These are phyloP conservation scores for Gonatopus flavifemur DNA, from an alignment of 1,140 invertebrate species.

Conservation along the genomic window DNA sequence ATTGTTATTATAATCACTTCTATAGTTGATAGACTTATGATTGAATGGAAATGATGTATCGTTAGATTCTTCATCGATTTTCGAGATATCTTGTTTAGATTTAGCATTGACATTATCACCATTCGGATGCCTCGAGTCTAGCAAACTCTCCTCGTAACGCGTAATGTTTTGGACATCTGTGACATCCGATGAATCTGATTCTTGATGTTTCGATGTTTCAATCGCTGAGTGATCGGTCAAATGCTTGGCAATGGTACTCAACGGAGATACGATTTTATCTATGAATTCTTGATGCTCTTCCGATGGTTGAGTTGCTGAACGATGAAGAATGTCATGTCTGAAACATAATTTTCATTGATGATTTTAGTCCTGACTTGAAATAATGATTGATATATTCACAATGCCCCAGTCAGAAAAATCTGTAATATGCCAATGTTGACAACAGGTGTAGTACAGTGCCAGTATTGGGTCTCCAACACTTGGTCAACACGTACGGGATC, in stretches of 20 bases:
- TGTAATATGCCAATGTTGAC: too few species aligned
- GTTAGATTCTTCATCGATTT: constrained; percentile 2
- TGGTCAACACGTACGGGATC: too few species aligned
- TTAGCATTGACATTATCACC: constrained; percentile 3
- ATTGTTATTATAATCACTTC: constrained; percentile 22
- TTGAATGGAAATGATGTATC: constrained; percentile 6
- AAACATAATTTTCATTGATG: constrained; percentile 19
- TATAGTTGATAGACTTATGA: constrained; percentile 15
- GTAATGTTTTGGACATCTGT: background rate
- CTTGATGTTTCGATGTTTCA: constrained; percentile 29
- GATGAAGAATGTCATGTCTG: constrained; percentile 42
- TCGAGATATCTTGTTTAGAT: background rate
- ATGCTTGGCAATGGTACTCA: constrained; percentile 45
- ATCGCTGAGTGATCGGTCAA: constrained; percentile 37
- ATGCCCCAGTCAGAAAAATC: too few species aligned
- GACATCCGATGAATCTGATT: constrained; percentile 15
- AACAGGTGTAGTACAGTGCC: too few species aligned
- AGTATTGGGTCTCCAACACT: too few species aligned
- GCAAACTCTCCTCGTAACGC: constrained; percentile 28
- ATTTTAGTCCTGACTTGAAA: too few species aligned
- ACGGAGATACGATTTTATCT: constrained; percentile 37
- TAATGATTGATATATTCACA: too few species aligned
- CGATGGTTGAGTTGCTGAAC: constrained; percentile 28
- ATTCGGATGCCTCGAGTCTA: constrained; percentile 1
- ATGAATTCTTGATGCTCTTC: constrained; percentile 33